Base-by-base conservation (phyloP, 2,113 vertebrate species). In the Arothron firmamentum region DNA sequence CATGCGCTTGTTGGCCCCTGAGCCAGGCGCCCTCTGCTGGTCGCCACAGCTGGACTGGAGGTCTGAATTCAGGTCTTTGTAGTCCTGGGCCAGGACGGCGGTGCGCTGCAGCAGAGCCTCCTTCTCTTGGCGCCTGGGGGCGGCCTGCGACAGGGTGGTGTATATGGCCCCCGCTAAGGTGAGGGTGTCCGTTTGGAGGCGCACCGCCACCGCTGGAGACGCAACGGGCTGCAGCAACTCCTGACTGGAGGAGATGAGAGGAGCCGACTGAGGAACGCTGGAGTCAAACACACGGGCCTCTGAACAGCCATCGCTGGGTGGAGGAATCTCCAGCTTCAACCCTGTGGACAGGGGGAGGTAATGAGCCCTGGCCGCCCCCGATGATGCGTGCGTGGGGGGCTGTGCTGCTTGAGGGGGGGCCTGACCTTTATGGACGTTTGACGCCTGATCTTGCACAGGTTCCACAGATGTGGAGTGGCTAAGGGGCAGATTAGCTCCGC, bases 111-210 rank as follows among this genome's bases (percentile, higher is more conserved):
- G 86, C 83, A 71, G 86, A 74, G 82, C 89, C 64, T 79, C 79
- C 76, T 74, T 91, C 61, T 87, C 86, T 66, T 90, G 91, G 38
- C 92, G 88, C 6, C 90, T 90, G 0, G 92, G 89, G 62, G 91
- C 79, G 61, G 92, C 90, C 82, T 94, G 95, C 65, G 96, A 97
- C 19, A 94, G 85, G 0, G 93, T 95, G n/a, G 96, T 98, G 68
- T 98, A 98, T 90, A 98, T 97, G 5, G 93, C 92, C 0, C 88
- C 93, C 52, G 93, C 92, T 0, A 93, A 91, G 53, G 88, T 91
- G 0, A 93, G 91, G 84, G 93, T 92, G 65, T 94, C 88, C 13
- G 94, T 92, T 85, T 97, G 93, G 45, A 97, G 92, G 74, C 94
- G 94, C 5, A 98, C 94, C 0, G 94, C 95, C 38, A 97, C 93